phyloP scores from a whole-genome alignment of 1,140 invertebrate genomes.

The Eriocheir sinensis region DNA sequence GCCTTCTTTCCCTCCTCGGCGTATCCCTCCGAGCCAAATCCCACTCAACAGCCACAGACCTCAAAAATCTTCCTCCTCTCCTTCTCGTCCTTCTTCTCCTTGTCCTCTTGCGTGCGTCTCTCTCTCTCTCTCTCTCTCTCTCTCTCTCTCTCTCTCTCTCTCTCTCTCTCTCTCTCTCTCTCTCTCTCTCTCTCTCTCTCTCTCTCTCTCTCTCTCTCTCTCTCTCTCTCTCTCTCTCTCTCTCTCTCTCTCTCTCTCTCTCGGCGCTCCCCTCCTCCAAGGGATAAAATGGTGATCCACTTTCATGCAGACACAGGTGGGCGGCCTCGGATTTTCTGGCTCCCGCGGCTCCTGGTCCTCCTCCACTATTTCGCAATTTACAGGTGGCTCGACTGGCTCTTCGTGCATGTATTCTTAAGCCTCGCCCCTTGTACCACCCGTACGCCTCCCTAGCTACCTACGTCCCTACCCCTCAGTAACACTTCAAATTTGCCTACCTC shows the following conservation, averaged over 20 bases:
- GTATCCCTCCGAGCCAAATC: not conserved
- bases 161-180: too few species aligned
- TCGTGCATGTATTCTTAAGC: conserved; percentile 1
- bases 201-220: conserved; percentile 15
- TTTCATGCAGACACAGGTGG: not conserved
- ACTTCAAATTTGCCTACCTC: too few species aligned
- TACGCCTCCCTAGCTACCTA: too few species aligned
- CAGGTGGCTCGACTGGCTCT: not conserved
- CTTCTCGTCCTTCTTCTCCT: not conserved
- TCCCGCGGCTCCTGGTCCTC: not conserved
- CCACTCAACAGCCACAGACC: not conserved
- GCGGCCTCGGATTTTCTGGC: conserved; percentile 15
- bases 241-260: not conserved
- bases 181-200: too few species aligned
- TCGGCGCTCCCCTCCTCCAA: not conserved
- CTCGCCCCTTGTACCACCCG: too few species aligned
- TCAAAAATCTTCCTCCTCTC: conserved; percentile 39
- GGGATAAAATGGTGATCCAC: conserved; percentile 51
- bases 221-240: conserved; percentile 12
- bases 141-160: too few species aligned
- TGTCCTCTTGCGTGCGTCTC: not conserved
- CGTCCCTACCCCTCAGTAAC: too few species aligned
- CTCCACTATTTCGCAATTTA: conserved; percentile 8
- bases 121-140: conserved; percentile 31
- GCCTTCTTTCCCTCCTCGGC: conserved; percentile 31